These are phyloP conservation scores for Euplexia lucipara DNA, from an alignment of 2,888 invertebrate species.

Conservation along the genomic window DNA sequence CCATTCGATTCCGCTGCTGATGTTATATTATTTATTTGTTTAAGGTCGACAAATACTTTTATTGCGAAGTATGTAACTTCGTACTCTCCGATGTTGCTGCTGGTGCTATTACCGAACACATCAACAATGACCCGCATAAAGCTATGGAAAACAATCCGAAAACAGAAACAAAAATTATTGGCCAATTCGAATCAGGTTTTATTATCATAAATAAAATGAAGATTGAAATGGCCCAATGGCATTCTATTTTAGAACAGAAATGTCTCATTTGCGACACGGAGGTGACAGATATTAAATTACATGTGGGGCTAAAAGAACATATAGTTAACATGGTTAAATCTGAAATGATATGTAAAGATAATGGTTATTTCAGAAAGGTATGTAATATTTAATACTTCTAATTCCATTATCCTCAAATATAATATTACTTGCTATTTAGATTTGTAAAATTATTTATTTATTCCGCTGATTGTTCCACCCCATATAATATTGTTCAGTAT, in stretches of 20 bases:
- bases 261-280: slow-evolving; percentile 73
- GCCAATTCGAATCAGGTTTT: slow-evolving; percentile 56
- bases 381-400: slow-evolving; percentile 21
- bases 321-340: slow-evolving; percentile 72
- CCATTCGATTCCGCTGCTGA: background rate
- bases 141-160: slow-evolving; percentile 64
- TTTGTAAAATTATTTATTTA: too few species aligned
- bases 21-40: slow-evolving; percentile 54
- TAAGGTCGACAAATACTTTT: slow-evolving; percentile 73
- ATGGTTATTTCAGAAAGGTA: slow-evolving; percentile 73
- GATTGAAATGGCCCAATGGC: slow-evolving; percentile 73
- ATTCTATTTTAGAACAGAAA: slow-evolving; percentile 70
- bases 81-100: slow-evolving; percentile 52
- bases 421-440: too few species aligned
- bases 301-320: slow-evolving; percentile 68
- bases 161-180: slow-evolving; percentile 40
- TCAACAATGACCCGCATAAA: slow-evolving; percentile 68
- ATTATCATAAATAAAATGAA: slow-evolving; percentile 67
- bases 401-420: too few species aligned
- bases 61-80: slow-evolving; percentile 78
- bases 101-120: slow-evolving; percentile 65
- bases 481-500: too few species aligned
- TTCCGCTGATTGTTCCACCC: too few species aligned
- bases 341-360: slow-evolving; percentile 57
- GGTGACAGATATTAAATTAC: slow-evolving; percentile 59